Conservation (phyloP, 1,140 invertebrate species). For the Apis cerana region DNA sequence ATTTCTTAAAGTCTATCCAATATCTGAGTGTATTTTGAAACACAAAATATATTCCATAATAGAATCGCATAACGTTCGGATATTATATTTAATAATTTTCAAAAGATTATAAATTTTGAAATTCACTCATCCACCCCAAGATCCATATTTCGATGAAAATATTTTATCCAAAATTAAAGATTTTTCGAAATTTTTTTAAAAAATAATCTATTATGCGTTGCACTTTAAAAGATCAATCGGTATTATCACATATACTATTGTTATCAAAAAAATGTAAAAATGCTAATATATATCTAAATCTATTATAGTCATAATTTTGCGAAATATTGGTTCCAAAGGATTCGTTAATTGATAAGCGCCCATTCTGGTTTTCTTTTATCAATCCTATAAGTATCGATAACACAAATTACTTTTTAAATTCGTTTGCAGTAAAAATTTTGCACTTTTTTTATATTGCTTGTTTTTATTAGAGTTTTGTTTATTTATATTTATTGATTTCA, state of each 20-base stretch:
- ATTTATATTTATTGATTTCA: too few species aligned
- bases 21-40: constrained; percentile 27
- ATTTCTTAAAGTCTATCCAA: constrained; percentile 1
- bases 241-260: not conserved
- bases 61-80: constrained; percentile 14
- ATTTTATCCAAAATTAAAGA: too few species aligned
- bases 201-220: not conserved
- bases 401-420: not conserved
- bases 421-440: not conserved
- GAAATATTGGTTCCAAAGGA: not conserved
- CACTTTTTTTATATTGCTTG: too few species aligned
- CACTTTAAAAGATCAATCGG: not conserved
- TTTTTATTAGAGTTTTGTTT: too few species aligned
- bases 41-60: constrained; percentile 16
- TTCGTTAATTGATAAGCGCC: not conserved
- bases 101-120: not conserved
- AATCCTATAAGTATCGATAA: not conserved
- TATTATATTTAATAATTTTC: too few species aligned
- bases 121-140: not conserved
- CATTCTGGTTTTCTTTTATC: not conserved
- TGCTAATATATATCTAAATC: not conserved
- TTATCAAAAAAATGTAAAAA: not conserved
- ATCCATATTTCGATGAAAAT: too few species aligned
- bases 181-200: not conserved
- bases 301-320: not conserved